phyloP scores from a whole-genome alignment of 2,797 vertebrate species.

The Phrynocephalus vlangalii region DNA sequence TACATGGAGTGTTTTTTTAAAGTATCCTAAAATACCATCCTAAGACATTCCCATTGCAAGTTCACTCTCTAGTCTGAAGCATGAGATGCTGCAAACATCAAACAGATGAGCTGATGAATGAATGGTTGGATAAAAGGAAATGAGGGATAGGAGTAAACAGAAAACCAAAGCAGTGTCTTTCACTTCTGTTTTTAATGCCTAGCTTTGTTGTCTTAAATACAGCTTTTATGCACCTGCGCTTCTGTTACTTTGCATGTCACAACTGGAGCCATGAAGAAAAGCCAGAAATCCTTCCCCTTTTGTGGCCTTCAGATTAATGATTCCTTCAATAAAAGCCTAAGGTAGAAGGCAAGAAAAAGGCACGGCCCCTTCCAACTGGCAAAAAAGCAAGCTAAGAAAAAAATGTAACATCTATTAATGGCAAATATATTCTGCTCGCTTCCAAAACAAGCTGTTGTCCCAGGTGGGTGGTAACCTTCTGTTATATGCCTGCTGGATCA shows the following conservation, averaged over 20 bases:
- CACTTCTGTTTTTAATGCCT: constrained; percentile 65
- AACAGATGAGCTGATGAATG: neutral
- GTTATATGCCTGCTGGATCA: constrained; percentile 56
- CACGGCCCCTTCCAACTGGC: constrained; percentile 72
- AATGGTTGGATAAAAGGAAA: constrained; percentile 41
- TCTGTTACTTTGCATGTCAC: constrained; percentile 64
- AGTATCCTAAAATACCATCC: neutral
- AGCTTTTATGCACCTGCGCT: constrained; percentile 64
- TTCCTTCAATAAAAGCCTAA: constrained; percentile 65
- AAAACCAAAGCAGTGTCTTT: constrained; percentile 54
- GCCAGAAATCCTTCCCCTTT: constrained; percentile 66
- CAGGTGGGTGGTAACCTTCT: constrained; percentile 70
- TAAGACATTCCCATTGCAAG: constrained; percentile 23
- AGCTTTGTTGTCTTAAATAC: constrained; percentile 62
- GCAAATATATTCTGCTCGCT: constrained; percentile 72
- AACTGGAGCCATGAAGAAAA: constrained; percentile 66
- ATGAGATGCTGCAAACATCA: constrained; percentile 17
- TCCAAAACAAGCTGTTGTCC: constrained; percentile 64
- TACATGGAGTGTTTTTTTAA: neutral
- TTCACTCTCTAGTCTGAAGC: constrained; percentile 26
- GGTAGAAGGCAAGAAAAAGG: constrained; percentile 40
- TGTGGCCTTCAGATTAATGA: constrained; percentile 70
- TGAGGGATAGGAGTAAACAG: constrained; percentile 44
- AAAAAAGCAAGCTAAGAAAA: constrained; percentile 69
- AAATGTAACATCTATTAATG: constrained; percentile 74